Evolutionary conservation across 1,140 invertebrate genomes (phyloP).

Genomic region (Drosophila obscura): DNA sequence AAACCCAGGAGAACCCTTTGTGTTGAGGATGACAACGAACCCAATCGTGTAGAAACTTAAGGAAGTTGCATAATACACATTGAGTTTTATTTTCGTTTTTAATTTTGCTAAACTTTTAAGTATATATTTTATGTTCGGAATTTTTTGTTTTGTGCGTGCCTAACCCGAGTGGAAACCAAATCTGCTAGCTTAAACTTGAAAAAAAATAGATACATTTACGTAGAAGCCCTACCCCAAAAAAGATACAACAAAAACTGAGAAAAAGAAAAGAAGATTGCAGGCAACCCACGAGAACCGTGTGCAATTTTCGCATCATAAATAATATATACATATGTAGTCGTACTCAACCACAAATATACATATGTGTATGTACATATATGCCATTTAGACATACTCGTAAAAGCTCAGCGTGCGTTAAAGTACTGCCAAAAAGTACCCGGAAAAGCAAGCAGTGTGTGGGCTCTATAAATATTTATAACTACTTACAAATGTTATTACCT

Average conservation of each 20-base stretch:
- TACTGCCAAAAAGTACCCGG: constrained; percentile 64
- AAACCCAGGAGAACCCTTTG: constrained; percentile 8
- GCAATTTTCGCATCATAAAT: constrained; percentile 67
- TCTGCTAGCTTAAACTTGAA: constrained; percentile 84
- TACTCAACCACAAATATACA: constrained; percentile 25
- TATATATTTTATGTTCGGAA: constrained; percentile 26
- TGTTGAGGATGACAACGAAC: constrained; percentile 17
- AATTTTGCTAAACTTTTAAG: constrained; percentile 18
- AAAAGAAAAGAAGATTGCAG: constrained; percentile 65
- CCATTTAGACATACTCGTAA: constrained; percentile 37
- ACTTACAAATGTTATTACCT: constrained; percentile 62
- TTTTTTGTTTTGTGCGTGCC: constrained; percentile 66
- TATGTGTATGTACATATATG: constrained; percentile 35
- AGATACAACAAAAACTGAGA: constrained; percentile 12
- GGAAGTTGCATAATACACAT: constrained; percentile 42
- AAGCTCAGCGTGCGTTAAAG: constrained; percentile 53
- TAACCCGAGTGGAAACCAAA: constrained; percentile 89
- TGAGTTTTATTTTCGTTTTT: constrained; percentile 20
- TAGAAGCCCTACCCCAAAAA: constrained; percentile 3
- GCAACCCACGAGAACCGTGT: constrained; percentile 63
- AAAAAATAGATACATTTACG: too few species aligned
- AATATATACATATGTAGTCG: constrained; percentile 28
- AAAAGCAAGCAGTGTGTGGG: constrained; percentile 35
- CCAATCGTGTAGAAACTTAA: constrained; percentile 19
- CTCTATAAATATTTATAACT: constrained; percentile 63